Evolutionary conservation across 2,888 invertebrate species (phyloP), one percentile per base, ranked within the genome.

Genomic region (Frankliniella intonsa): DNA sequence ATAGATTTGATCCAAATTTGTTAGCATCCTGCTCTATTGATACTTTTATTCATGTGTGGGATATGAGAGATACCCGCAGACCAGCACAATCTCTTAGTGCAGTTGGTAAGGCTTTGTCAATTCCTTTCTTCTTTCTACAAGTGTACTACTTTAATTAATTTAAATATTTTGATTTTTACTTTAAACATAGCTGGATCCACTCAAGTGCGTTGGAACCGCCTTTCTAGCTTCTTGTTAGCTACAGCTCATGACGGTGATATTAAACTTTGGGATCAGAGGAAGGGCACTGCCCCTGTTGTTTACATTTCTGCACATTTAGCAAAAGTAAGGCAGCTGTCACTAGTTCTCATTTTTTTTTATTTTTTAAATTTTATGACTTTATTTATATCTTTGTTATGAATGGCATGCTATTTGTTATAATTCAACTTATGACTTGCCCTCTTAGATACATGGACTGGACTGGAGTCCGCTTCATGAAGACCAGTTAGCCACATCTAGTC

Each of bases 201-300:
- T 1, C 97, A 97, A 90, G 97, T 98, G 0, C 93, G 96, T 86
- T 98, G 98, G 94, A 97, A 97, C 87, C 93, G 94, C 86, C 91
- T 96, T 81, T 94, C 94, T 1, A 91, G 93, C 0, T 91, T 97
- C 87, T 90, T 96, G 84, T 90, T 98, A 84, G 98, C 98, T 1
- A 97, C 98, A 80, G 95, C 97, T 8, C 98, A 98, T 88, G 97
- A 98, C 87, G 97, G 97, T 3, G 98, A 98, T 88, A 93, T 98
- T 7, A 94, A 97, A 88, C 92, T 98, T 84, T 98, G 98, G 98
- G 98, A 98, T 88, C 94, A 95, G 85, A 91, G 98, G 84, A 97
- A 97, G 89, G 92, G 94, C 84, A 92, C 93, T 81, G 91, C 94
- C 82, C 97, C 98, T 0, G 91, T 97, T 5, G 95, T 97, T 87